Conservation (phyloP, 2,113 vertebrate genomes). For the Tragelaphus strepsiceros region DNA sequence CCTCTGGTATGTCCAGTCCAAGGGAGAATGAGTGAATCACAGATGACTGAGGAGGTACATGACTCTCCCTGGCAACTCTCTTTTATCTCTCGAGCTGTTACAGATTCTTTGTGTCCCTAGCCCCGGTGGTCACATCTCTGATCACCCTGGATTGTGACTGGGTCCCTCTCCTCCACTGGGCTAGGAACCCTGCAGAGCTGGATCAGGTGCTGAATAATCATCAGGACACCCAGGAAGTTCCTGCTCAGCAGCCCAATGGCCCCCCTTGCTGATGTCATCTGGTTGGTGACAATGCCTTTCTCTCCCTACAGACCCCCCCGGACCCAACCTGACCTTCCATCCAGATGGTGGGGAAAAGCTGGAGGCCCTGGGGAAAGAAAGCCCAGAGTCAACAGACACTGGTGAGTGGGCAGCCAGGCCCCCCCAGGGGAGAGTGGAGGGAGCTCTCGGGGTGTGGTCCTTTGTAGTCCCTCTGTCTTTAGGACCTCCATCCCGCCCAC, state of each 20-base stretch:
- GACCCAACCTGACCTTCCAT: not conserved
- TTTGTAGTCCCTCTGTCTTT: too few species aligned
- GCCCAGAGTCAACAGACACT: not conserved
- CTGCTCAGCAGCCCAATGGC: fast-evolving
- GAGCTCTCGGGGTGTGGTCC: not conserved
- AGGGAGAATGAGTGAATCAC: not conserved
- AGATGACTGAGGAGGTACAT: not conserved
- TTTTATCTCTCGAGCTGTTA: not conserved
- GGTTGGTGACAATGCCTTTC: not conserved
- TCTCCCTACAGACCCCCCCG: constrained; percentile 15
- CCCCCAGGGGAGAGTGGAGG: not conserved
- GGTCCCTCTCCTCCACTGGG: not conserved
- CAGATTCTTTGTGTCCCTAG: not conserved
- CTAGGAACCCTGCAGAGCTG: not conserved
- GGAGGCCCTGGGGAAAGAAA: not conserved
- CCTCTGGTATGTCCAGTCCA: not conserved
- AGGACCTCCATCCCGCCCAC: not conserved
- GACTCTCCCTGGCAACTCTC: not conserved
- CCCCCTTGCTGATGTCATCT: not conserved
- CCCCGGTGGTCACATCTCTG: not conserved
- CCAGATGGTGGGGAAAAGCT: not conserved
- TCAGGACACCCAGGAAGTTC: not conserved
- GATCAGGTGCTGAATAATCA: not conserved
- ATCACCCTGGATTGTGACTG: not conserved
- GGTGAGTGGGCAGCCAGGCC: not conserved